phyloP scores from a whole-genome alignment of 1,140 invertebrate species.

The Drosophila azteca region DNA sequence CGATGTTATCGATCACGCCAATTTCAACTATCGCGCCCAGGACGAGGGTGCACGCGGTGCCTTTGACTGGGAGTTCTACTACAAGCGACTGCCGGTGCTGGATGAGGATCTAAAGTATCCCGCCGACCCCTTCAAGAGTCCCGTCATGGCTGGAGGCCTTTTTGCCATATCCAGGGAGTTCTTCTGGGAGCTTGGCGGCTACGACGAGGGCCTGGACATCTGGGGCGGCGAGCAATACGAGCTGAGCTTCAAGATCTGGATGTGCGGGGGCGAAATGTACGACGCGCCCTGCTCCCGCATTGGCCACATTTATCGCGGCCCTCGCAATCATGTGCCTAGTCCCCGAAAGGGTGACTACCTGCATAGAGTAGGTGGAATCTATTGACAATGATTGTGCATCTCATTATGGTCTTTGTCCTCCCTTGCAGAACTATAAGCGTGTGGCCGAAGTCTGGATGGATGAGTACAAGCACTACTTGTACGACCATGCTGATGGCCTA shows the following conservation, averaged over 20 bases:
- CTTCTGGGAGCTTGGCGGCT: conserved; percentile 98
- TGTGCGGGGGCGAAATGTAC: conserved; percentile 95
- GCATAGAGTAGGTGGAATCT: conserved; percentile 55
- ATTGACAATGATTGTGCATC: background rate
- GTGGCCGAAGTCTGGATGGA: conserved; percentile 99
- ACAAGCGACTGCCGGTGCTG: conserved; percentile 95
- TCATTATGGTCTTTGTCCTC: background rate
- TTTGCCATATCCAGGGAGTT: conserved; percentile 95
- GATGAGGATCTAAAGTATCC: conserved; percentile 92
- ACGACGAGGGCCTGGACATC: conserved; percentile 95
- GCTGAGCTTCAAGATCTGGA: conserved; percentile 97
- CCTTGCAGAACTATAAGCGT: conserved; percentile 91
- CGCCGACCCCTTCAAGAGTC: conserved; percentile 94
- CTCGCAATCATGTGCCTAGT: conserved; percentile 61
- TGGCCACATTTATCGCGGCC: conserved; percentile 93
- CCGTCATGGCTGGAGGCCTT: conserved; percentile 97
- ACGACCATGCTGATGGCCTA: conserved; percentile 89
- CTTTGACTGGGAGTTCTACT: conserved; percentile 98
- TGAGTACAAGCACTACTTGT: conserved; percentile 96
- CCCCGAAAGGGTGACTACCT: conserved; percentile 70
- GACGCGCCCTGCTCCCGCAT: conserved; percentile 97
- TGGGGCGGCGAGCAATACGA: conserved; percentile 99
- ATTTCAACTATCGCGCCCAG: conserved; percentile 95
- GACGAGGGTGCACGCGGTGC: conserved; percentile 97
- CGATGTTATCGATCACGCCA: conserved; percentile 97